Conservation (phyloP, 2,113 vertebrate species). For the Aleadryas rufinucha region DNA sequence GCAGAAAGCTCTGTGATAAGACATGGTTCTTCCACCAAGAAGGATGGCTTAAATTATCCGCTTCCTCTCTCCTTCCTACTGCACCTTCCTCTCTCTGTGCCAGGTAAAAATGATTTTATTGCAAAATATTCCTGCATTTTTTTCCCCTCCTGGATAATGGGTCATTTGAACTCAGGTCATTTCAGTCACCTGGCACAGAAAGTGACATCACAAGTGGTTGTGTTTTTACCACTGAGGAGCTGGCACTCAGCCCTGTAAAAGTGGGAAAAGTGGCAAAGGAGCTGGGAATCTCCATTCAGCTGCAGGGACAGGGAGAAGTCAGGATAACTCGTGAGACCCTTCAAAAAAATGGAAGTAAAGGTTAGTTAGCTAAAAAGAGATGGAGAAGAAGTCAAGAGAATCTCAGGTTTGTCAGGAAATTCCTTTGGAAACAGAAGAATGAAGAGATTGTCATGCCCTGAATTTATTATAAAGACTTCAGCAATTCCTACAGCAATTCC, state of each 20-base stretch:
- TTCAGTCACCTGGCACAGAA: background rate
- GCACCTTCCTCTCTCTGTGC: background rate
- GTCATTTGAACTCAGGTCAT: background rate
- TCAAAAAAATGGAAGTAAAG: background rate
- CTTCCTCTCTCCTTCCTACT: background rate
- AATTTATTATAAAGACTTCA: background rate
- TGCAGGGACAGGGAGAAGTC: background rate
- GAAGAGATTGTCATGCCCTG: background rate
- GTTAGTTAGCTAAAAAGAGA: background rate
- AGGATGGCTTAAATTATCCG: background rate
- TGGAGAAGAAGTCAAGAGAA: background rate
- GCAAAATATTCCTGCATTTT: background rate
- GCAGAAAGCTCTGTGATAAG: background rate
- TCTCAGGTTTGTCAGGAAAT: background rate
- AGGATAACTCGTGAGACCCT: background rate
- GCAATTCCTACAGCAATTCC: no score
- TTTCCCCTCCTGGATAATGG: background rate
- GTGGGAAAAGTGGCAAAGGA: background rate
- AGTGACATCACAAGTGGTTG: background rate
- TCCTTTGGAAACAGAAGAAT: background rate
- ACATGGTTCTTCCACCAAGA: background rate
- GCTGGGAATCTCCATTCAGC: background rate
- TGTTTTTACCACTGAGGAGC: background rate
- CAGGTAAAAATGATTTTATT: background rate
- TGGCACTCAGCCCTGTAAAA: background rate